These are phyloP conservation scores for Hyperoplus immaculatus DNA, from an alignment of 2,797 vertebrate species.

Conservation along the genomic window DNA sequence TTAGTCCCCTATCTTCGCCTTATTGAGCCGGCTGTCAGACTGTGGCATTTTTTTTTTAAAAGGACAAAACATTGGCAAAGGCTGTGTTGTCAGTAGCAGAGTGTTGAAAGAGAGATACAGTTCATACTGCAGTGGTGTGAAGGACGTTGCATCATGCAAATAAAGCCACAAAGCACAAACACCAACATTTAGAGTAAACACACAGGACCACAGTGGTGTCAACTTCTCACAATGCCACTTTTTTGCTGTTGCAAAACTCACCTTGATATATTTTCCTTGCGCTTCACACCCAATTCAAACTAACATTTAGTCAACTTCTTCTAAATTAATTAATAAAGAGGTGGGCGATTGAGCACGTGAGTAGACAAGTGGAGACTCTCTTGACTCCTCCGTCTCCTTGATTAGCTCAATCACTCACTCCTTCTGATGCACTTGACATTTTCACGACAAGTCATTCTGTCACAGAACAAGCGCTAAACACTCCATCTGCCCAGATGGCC, in stretches of 20 bases:
- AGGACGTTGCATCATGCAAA: conserved; percentile 72
- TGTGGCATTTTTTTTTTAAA: conserved; percentile 69
- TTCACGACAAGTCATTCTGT: conserved; percentile 80
- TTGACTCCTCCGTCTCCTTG: conserved; percentile 75
- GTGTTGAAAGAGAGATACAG: conserved; percentile 54
- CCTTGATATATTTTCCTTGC: conserved; percentile 11
- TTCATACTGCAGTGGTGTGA: conserved; percentile 60
- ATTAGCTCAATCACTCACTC: conserved; percentile 82
- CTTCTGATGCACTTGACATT: conserved; percentile 84
- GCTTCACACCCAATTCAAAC: conserved; percentile 24
- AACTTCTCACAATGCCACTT: not conserved
- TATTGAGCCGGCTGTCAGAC: conserved; percentile 60
- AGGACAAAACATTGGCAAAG: conserved; percentile 69
- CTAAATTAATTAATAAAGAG: conserved; percentile 64
- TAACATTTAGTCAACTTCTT: conserved; percentile 59
- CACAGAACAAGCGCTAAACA: conserved; percentile 76
- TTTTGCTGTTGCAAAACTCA: conserved; percentile 1
- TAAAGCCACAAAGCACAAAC: conserved; percentile 56
- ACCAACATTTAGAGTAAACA: not conserved
- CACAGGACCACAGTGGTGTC: not conserved
- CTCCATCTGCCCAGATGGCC: conserved; percentile 76
- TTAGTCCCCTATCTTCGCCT: conserved; percentile 36
- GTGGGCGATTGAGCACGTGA: conserved; percentile 57
- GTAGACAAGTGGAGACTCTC: conserved; percentile 55
- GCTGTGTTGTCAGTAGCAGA: conserved; percentile 65